Conservation (phyloP, 2,888 invertebrate species). For the Diadegma fenestrale region DNA sequence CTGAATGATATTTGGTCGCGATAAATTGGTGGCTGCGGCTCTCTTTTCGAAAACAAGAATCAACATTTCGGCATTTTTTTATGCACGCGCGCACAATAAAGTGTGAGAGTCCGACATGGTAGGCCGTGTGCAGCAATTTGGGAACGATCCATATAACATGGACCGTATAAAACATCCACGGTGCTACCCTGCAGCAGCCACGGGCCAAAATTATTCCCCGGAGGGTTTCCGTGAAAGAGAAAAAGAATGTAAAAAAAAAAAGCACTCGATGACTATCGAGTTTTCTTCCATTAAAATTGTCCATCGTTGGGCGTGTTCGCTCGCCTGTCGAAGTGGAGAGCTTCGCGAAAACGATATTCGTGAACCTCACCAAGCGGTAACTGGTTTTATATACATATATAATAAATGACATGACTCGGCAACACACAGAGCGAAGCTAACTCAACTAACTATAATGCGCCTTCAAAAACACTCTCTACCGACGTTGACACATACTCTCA, state of each 20-base stretch:
- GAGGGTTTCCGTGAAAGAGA: conserved; percentile 41
- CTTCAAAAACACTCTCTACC: conserved; percentile 49
- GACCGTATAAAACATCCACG: conserved; percentile 48
- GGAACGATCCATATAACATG: not conserved
- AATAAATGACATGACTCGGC: conserved; percentile 53
- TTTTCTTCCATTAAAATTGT: conserved; percentile 66
- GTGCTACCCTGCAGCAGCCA: conserved; percentile 36
- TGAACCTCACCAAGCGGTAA: conserved; percentile 32
- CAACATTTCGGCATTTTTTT: conserved; percentile 9
- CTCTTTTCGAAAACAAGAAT: conserved; percentile 1
- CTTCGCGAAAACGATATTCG: conserved; percentile 51
- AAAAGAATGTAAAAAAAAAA: conserved; percentile 30
- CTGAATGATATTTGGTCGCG: not conserved
- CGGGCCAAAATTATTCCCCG: conserved; percentile 57
- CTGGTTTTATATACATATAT: conserved; percentile 20
- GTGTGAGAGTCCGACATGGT: conserved; percentile 11
- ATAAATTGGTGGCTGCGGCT: not conserved
- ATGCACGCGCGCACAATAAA: conserved; percentile 20
- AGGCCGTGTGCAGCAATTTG: conserved; percentile 48
- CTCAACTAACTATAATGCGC: conserved; percentile 60
- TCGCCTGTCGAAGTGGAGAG: conserved; percentile 40
- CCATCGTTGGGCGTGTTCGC: conserved; percentile 44
- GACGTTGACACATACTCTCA: conserved; percentile 52
- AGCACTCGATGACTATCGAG: conserved; percentile 62
- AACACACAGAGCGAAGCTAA: conserved; percentile 48